Base-by-base conservation (phyloP, 2,888 invertebrate species). In the Drosophila macrospina region DNA sequence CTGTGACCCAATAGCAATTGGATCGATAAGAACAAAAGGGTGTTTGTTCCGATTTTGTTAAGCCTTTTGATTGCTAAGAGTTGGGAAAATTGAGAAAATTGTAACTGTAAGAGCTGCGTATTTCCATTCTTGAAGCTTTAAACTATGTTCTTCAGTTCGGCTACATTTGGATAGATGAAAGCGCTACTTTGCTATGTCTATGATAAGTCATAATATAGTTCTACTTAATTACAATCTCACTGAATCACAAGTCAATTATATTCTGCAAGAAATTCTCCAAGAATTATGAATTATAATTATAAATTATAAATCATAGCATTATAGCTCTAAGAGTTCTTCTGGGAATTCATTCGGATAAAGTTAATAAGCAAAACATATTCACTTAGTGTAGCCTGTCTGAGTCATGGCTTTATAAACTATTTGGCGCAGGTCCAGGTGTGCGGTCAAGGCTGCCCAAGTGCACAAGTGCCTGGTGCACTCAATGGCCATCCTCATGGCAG, bases 401-500 rank as follows among this genome's bases (percentile, higher is more conserved):
- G 20, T 36, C 32, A 55, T 10, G 2, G n/a, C 5, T 10, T 36
- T 36, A 51, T 60, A 41, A 50, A 42, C 42, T 36, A 30, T 8
- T 73, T 74, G 73, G 74, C 73, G 6, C 30, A 11, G 48, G 44
- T 61, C 71, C 71, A 72, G 66, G 52, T 69, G 63, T 61, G 26
- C 36, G 70, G 71, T 74, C 73, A 74, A 74, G 73, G 73, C 52
- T 56, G 52, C 30, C 28, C 26, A 16, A 57, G 24, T 36, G 11
- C 28, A 44, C 50, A 48, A 48, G 50, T 41, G 26, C 16, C 51
- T 42, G 54, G 34, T 44, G 32, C 34, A 30, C 28, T 52, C 39
- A 65, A 54, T 41, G 48, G 50, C 54, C 50, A 37, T 59, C 26
- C 41, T 48, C 47, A 28, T 39, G 26, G 55, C 55, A 42, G 20